Evolutionary conservation across 2,797 vertebrate genomes (phyloP), one percentile per base, ranked within the genome.

Genomic region (Pogoniulus pusillus): DNA sequence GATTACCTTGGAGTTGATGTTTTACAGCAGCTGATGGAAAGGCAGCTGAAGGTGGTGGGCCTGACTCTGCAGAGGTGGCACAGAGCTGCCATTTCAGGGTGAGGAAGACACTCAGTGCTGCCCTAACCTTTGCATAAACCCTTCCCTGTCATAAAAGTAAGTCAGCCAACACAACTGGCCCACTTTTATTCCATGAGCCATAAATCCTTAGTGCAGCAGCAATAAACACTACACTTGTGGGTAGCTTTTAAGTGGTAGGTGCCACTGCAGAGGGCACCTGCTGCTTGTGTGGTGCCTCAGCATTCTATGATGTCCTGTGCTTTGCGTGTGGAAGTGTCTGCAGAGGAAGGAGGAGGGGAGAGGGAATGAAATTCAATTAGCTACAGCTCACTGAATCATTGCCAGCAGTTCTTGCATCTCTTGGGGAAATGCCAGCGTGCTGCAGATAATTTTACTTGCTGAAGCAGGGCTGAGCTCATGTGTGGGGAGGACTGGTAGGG

Each of bases 361-460:
- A 91, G 69, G 80, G 79, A 93, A 73, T 72, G 86, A 78, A 93
- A 95, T 90, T 94, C 81, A 89, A 70, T 94, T 95, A 93, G 75
- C 84, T 91, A 51, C 88, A 88, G 82, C 84, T 93, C 87, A 58
- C 65, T 80, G 90, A 87, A 90, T 90, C 84, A 45, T 53, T 88
- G 86, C 82, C 90, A 93, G 91, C 87, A 79, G 74, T 91, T 88
- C 77, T 86, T 24, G 18, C 93, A 84, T 88, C 87, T 80, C 85
- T 86, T 88, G 96, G 89, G 91, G 84, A 78, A 83, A 69, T 68
- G 94, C 92, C 94, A 95, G 89, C 78, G 16, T 73, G 80, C 86
- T 96, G 95, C 92, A 92, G 93, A 92, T 92, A 78, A 94, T 89
- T 91, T 82, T 53, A 41, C 68, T 69, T 78, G 59, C 88, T 65